Evolutionary conservation across 35 echinoderm and acorn worm species (phyloP), one percentile per base, ranked within the genome.

Genomic region (Diadema setosum): DNA sequence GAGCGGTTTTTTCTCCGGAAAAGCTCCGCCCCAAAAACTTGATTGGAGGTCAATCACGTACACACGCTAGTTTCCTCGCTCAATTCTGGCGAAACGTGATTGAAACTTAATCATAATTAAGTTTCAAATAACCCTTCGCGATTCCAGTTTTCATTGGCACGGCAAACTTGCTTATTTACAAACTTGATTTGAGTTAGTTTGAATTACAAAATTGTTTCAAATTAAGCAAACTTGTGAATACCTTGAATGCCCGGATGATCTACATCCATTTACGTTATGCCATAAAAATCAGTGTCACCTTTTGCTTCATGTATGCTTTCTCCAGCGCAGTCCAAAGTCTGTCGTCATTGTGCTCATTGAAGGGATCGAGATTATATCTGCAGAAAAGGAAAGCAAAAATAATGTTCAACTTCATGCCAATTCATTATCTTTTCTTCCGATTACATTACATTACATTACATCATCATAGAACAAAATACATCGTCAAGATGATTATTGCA

Each of bases 331-430:
- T 36, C 93, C 93, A 94, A 16, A 94, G 56, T 43, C 90, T 87
- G 16, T 42, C 93, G 70, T 94, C 93, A 30, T 31, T 90, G 82
- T 56, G 70, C 56, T 85, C 65, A 30, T 69, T 55, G 58, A 94
- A 94, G 67, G 93, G 93, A 90, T 94, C 93, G 34, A 94, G 61
- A 82, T 94, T 94, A 40, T 94, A 94, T 83, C 93, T 94, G 25
- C 1, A 40, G 18, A 74, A 75, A 15, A 3, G 11, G 12, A 57
- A 83, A 83, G 6, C 23, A 75, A 56, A 14, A 58, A 81, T 75
- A 3, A 88, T 81, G 26, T n/a, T n/a, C n/a, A n/a, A n/a, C n/a
- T n/a, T n/a, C n/a, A n/a, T n/a, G n/a, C n/a, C n/a, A n/a, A n/a
- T n/a, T n/a, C n/a, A n/a, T n/a, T n/a, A n/a, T n/a, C n/a, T n/a